These are phyloP conservation scores for Pseudopleuronectes americanus DNA, from an alignment of 2,797 vertebrate species.

Conservation along the genomic window DNA sequence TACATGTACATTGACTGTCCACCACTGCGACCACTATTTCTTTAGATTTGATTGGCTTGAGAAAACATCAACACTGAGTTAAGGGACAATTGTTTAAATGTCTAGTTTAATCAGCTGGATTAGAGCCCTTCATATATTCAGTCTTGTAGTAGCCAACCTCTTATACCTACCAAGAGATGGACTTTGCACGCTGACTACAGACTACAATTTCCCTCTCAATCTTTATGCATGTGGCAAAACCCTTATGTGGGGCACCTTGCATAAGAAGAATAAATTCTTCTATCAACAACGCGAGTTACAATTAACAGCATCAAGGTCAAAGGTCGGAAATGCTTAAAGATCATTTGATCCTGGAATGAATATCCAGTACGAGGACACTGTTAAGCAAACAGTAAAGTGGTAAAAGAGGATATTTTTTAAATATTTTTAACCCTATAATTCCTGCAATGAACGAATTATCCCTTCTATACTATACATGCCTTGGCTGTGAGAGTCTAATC, in stretches of 20 bases:
- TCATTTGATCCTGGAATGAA: conserved; percentile 12
- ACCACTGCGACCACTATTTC: too few relatives aligned
- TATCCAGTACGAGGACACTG: not conserved
- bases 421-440: conserved; percentile 20
- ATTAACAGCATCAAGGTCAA: not conserved
- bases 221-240: not conserved
- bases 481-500: conserved; percentile 1
- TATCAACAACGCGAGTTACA: not conserved
- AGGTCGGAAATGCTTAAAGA: conserved; percentile 11
- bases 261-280: conserved; percentile 9
- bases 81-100: too few relatives aligned
- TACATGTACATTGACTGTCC: too few relatives aligned
- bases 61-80: too few relatives aligned
- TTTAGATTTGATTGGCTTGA: too few relatives aligned
- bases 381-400: conserved; percentile 6
- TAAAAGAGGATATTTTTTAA: not conserved
- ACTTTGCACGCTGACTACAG: too few relatives aligned
- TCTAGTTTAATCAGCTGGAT: too few relatives aligned
- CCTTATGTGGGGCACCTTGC: not conserved
- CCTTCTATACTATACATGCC: not conserved
- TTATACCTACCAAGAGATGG: too few relatives aligned
- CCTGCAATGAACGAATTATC: conserved; percentile 15
- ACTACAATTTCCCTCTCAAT: too few relatives aligned
- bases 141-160: too few relatives aligned
- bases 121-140: too few relatives aligned